Evolutionary conservation across 2,113 vertebrate genomes (phyloP).

Genomic region (Miniopterus natalensis): DNA sequence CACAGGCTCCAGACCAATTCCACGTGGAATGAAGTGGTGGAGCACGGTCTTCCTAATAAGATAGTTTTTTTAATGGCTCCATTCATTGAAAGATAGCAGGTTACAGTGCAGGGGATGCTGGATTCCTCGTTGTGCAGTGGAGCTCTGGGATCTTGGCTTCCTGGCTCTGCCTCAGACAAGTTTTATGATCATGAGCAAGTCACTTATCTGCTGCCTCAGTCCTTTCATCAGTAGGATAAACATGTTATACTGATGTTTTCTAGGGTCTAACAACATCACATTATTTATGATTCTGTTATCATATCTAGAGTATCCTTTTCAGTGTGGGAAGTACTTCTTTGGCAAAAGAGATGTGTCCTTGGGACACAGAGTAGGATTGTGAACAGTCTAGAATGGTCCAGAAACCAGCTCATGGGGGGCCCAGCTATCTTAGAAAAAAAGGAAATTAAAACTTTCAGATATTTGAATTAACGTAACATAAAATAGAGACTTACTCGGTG

Average conservation of each 20-base stretch:
- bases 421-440: conserved; percentile 6
- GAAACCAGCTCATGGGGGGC: not conserved
- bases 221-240: not conserved
- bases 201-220: not conserved
- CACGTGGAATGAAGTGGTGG: not conserved
- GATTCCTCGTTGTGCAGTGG: not conserved
- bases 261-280: not conserved
- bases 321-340: not conserved
- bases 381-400: not conserved
- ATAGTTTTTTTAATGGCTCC: not conserved
- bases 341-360: not conserved
- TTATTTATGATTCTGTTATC: conserved; percentile 26
- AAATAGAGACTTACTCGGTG: not conserved
- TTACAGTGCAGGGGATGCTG: not conserved
- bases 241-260: not conserved
- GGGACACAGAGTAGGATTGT: not conserved
- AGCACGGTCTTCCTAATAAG: not conserved
- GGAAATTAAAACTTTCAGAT: conserved; percentile 45
- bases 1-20: not conserved
- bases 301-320: conserved; percentile 5
- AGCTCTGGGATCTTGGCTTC: not conserved
- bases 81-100: conserved; percentile 16
- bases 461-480: conserved; percentile 27
- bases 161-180: not conserved
- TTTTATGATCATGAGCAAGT: not conserved